Evolutionary conservation across 1,140 invertebrate species (phyloP).

Genomic region (Gyrodactylus bullatarudis): DNA sequence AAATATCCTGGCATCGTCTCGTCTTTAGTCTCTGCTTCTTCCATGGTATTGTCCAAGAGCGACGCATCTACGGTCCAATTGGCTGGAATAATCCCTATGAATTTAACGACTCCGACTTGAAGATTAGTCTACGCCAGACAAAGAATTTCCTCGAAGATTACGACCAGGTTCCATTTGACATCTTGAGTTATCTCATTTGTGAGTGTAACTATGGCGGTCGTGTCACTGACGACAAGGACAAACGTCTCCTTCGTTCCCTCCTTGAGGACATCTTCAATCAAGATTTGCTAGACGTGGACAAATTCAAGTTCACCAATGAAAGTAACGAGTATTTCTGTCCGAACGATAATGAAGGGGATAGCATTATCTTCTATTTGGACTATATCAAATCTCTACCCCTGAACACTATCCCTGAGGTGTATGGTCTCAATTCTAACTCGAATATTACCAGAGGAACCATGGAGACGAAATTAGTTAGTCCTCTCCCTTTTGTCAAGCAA

Average conservation of each 20-base stretch:
- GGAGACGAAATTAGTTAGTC: slow-evolving; percentile 23
- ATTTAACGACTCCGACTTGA: slow-evolving; percentile 17
- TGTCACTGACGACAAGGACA: slow-evolving; percentile 21
- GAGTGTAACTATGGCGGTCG: slow-evolving; percentile 59
- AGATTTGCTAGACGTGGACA: slow-evolving; percentile 14
- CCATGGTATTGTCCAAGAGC: slow-evolving; percentile 20
- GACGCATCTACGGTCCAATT: slow-evolving; percentile 13
- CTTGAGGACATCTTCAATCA: slow-evolving; percentile 16
- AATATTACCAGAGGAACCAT: slow-evolving; percentile 21
- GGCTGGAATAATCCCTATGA: slow-evolving; percentile 14
- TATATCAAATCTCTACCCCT: slow-evolving; percentile 16
- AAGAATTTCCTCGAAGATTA: slow-evolving; percentile 22
- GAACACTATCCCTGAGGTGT: slow-evolving; percentile 18
- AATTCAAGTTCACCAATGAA: slow-evolving; percentile 19
- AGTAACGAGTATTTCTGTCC: slow-evolving; percentile 41
- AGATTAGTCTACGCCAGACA: slow-evolving; percentile 18
- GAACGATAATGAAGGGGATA: slow-evolving; percentile 21
- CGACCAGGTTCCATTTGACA: slow-evolving; percentile 18
- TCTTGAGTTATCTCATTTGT: slow-evolving; percentile 30
- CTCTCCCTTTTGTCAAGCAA: slow-evolving; percentile 20
- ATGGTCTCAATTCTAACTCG: slow-evolving; percentile 21
- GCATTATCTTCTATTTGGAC: slow-evolving; percentile 16
- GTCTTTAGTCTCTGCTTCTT: slow-evolving; percentile 21
- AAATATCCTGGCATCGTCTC: slow-evolving; percentile 12
- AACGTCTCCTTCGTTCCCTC: slow-evolving; percentile 16